Evolutionary conservation across 37 sponge, comb jelly and placozoan species (phyloP).

Genomic region (Lycopodina hypogea): DNA sequence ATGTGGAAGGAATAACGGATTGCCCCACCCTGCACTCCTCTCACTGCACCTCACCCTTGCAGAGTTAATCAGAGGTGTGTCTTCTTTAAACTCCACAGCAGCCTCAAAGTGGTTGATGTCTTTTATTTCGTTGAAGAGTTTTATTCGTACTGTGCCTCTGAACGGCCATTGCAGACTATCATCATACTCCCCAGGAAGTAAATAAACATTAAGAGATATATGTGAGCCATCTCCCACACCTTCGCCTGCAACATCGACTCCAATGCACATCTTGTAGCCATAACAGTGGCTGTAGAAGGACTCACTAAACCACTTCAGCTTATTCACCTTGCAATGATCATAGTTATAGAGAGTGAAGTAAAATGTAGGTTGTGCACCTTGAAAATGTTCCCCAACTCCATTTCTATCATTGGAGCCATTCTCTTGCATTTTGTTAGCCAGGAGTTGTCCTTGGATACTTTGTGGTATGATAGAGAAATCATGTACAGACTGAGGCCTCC

Average conservation of each 20-base stretch:
- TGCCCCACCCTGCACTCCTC: conserved; percentile 24
- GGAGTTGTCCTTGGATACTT: conserved; percentile 4
- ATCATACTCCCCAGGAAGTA: conserved; percentile 38
- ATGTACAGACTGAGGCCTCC: conserved; percentile 22
- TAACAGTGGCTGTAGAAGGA: conserved; percentile 30
- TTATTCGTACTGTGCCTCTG: conserved; percentile 3
- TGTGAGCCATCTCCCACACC: conserved; percentile 27
- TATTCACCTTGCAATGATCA: conserved; percentile 14
- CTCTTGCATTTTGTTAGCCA: not conserved
- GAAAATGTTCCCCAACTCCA: not conserved
- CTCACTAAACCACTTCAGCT: conserved; percentile 29
- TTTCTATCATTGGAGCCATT: not conserved
- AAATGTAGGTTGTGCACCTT: conserved; percentile 12
- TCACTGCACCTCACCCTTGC: conserved; percentile 16
- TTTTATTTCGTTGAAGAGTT: conserved; percentile 25
- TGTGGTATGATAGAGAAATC: conserved; percentile 9
- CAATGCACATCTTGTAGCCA: conserved; percentile 43
- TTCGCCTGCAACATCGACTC: conserved; percentile 19
- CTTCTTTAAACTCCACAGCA: conserved; percentile 14
- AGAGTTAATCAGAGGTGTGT: conserved; percentile 22
- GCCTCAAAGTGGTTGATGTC: conserved; percentile 11
- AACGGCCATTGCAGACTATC: conserved; percentile 42
- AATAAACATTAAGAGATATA: conserved; percentile 26
- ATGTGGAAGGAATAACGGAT: not conserved
- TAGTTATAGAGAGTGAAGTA: conserved; percentile 34